phyloP scores from a whole-genome alignment of 2,797 vertebrate species.

The Acropternis orthonyx region DNA sequence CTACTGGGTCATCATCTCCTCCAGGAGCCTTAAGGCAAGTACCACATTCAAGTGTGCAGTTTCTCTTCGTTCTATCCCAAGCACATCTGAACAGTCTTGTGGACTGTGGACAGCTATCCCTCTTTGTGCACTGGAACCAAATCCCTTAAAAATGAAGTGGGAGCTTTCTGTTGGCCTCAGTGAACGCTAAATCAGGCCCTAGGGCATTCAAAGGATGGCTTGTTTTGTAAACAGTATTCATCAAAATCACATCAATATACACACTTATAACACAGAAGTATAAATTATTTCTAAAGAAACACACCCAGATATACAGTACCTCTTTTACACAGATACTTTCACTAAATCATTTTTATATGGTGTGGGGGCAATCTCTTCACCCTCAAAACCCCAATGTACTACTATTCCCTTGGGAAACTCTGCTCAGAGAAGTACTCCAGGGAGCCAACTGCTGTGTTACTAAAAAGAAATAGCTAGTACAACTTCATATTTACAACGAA shows the following conservation, averaged over 20 bases:
- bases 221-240: background rate
- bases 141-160: background rate
- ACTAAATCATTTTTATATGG: background rate
- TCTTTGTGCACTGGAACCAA: background rate
- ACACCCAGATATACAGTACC: background rate
- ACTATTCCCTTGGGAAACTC: background rate
- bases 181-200: background rate
- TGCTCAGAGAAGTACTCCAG: background rate
- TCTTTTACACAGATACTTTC: background rate
- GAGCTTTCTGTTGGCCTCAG: background rate
- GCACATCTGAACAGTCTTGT: background rate
- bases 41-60: background rate
- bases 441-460: background rate
- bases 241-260: background rate
- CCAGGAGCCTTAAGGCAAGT: background rate
- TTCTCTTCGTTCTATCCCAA: background rate
- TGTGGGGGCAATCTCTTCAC: background rate
- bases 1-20: background rate
- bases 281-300: background rate
- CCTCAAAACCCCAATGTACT: background rate
- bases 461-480: background rate
- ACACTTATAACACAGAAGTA: background rate
- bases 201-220: background rate
- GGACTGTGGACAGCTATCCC: background rate
- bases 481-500: background rate